Evolutionary conservation across 2,797 vertebrate genomes (phyloP), one percentile per base, ranked within the genome.

Genomic region (Falco naumanni): DNA sequence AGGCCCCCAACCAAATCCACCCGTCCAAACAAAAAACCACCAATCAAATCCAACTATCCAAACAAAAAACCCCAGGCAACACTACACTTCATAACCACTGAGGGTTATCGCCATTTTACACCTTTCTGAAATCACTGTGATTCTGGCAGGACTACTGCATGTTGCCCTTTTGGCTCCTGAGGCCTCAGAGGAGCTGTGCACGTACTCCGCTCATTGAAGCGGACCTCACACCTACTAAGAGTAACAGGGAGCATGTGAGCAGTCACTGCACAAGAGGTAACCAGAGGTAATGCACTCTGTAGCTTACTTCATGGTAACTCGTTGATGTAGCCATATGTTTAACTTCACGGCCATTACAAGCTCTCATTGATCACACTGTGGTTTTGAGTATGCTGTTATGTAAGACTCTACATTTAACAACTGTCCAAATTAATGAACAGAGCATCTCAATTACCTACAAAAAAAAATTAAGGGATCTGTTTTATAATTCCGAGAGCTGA

Each of bases 401-500:
- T 2, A 86, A 64, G 14, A 74, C 20, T 65, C 41, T 39, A 28
- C 18, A 74, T 60, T 89, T 59, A 93, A 94, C 21, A 90, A 63
- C 31, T 48, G 16, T 87, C 54, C 79, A 48, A 48, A 84, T 29
- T 59, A 89, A 93, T 18, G 12, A 85, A 60, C 26, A 83, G 28
- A 91, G 33, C 54, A 70, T n/a, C 43, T 85, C 51, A 76, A 76
- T 70, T 57, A 92, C 18, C 54, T 84, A 84, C 53, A 75, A 75
- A 1, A 2, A 74, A 69, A 83, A 83, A 77, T 48, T 41, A 78
- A 57, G 61, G 31, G 45, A 81, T 50, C 20, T 64, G 47, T 80
- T 91, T 74, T 70, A 33, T 65, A 92, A 84, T 71, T 65, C 59
- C 39, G 60, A 86, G 83, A 93, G 72, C 33, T 66, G 47, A 54